Conservation (phyloP, 2,113 vertebrate genomes). For the Gavialis gangeticus region DNA sequence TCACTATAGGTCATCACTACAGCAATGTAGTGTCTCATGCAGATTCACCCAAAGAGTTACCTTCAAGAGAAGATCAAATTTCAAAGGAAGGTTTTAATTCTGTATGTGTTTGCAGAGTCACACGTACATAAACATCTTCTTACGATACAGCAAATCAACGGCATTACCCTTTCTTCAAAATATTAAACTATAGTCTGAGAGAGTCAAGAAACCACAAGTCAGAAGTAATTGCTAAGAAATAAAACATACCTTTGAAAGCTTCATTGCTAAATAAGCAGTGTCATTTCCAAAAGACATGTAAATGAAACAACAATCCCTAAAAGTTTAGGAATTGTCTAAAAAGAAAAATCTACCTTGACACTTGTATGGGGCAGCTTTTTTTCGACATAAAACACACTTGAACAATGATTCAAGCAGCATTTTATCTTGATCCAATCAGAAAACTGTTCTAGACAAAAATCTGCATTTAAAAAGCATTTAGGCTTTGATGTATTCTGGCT, state of each 20-base stretch:
- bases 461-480: conserved; percentile 24
- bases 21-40: too few relatives aligned
- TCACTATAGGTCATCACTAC: too few relatives aligned
- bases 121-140: neutral
- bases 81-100: neutral
- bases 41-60: neutral
- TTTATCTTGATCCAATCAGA: conserved; percentile 52
- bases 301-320: neutral
- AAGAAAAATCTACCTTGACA: neutral
- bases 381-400: neutral
- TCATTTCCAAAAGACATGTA: neutral
- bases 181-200: neutral
- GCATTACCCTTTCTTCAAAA: neutral
- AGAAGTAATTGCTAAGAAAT: neutral
- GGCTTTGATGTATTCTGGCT: conserved; percentile 11
- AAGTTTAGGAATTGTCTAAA: neutral
- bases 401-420: conserved; percentile 44
- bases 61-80: neutral
- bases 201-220: neutral
- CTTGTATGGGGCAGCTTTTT: conserved; percentile 28
- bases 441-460: conserved; percentile 19
- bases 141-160: neutral
- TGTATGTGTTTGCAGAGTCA: neutral
- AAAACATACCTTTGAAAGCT: neutral
- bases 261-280: neutral